Evolutionary conservation across 2,888 invertebrate genomes (phyloP).

Genomic region (Aphrophora alni): DNA sequence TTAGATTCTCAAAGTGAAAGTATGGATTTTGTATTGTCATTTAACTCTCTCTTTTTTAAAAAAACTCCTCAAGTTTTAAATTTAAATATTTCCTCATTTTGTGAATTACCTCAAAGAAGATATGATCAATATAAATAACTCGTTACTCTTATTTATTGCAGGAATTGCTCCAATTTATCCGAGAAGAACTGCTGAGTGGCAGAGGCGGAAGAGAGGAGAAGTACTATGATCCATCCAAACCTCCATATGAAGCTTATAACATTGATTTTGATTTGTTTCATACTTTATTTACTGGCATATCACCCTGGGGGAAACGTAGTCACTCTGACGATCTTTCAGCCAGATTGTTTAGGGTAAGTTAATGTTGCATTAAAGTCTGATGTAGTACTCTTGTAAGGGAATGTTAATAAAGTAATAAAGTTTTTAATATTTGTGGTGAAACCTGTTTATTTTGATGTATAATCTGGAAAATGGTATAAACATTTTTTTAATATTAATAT

Average conservation of each 20-base stretch:
- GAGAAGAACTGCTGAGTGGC: slow-evolving; percentile 78
- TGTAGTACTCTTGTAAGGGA: background rate
- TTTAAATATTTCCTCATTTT: too few relatives aligned
- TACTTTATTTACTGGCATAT: slow-evolving; percentile 81
- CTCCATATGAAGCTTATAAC: slow-evolving; percentile 85
- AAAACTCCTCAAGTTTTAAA: too few relatives aligned
- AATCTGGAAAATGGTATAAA: too few relatives aligned
- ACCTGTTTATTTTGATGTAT: too few relatives aligned
- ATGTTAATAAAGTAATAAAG: slow-evolving; percentile 25
- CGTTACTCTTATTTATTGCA: slow-evolving; percentile 51
- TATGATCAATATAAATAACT: background rate
- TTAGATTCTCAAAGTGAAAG: too few relatives aligned
- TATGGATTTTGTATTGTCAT: too few relatives aligned
- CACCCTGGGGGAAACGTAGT: slow-evolving; percentile 90
- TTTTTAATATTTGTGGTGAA: too few relatives aligned
- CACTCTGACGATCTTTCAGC: slow-evolving; percentile 82
- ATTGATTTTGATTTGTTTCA: slow-evolving; percentile 92
- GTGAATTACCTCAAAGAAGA: too few relatives aligned
- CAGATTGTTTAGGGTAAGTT: slow-evolving; percentile 82
- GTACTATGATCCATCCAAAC: slow-evolving; percentile 72
- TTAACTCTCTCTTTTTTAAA: too few relatives aligned
- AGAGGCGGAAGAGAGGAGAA: slow-evolving; percentile 63
- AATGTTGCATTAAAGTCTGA: too few relatives aligned
- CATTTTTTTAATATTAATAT: too few relatives aligned
- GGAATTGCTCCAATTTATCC: slow-evolving; percentile 66